phyloP scores from a whole-genome alignment of 1,140 invertebrate species.

The Trichonephila clavipes region DNA sequence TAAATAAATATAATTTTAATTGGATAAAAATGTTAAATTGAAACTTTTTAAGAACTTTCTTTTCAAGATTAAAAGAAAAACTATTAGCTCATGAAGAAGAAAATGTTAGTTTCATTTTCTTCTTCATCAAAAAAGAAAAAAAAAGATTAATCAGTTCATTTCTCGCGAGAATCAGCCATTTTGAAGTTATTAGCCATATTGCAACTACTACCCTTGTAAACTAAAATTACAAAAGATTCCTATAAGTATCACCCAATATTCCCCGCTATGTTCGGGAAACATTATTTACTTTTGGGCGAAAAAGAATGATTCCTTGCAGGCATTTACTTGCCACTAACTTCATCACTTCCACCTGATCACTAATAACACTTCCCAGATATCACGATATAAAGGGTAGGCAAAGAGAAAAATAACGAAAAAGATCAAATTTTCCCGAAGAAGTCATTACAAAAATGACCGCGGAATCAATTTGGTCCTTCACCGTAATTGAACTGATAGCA shows the following conservation, averaged over 20 bases:
- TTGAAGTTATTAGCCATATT: neutral
- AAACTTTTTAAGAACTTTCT: too few species aligned
- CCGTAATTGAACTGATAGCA: constrained; percentile 59
- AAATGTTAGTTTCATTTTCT: too few species aligned
- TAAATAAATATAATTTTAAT: neutral
- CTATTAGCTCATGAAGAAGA: too few species aligned
- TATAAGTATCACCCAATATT: neutral
- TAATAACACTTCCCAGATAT: constrained; percentile 70
- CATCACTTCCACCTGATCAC: constrained; percentile 55
- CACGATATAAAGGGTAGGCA: neutral
- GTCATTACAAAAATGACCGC: constrained; percentile 72
- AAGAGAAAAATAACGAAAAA: constrained; percentile 27
- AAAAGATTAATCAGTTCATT: too few species aligned
- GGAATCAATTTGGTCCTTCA: constrained; percentile 65
- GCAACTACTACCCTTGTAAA: neutral
- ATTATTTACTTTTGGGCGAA: neutral
- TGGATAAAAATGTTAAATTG: too few species aligned
- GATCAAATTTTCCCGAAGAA: constrained; percentile 62
- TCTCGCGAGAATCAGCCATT: neutral
- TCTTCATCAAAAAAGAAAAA: too few species aligned
- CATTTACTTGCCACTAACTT: constrained; percentile 65
- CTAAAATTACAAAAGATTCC: neutral
- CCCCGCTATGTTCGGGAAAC: neutral
- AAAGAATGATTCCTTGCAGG: constrained; percentile 42
- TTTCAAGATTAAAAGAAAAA: too few species aligned